Percentiles rank a stretch among this genome's conserved stretches.
Conservation (phyloP, 1,140 invertebrate species). For the Plutomurus gul region DNA sequence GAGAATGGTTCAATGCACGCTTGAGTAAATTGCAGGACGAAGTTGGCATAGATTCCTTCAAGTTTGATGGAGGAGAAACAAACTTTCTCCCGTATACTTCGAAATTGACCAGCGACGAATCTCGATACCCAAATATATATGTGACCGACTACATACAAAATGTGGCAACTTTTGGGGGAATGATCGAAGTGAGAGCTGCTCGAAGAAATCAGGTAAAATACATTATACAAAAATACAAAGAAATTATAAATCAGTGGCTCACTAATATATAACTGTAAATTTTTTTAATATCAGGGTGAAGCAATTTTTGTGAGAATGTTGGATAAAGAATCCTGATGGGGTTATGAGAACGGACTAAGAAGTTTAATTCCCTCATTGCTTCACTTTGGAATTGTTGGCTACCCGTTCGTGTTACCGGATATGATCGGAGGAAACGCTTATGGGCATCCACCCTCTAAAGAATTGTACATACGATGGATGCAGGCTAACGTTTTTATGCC, state of each 20-base stretch:
- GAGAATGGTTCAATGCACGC: slow-evolving; percentile 72
- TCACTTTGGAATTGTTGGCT: slow-evolving; percentile 59
- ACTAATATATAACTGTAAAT: neutral
- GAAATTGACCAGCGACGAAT: slow-evolving; percentile 60
- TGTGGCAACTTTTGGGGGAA: slow-evolving; percentile 67
- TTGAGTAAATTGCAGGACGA: slow-evolving; percentile 65
- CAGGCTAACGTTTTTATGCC: slow-evolving; percentile 78
- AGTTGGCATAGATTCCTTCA: slow-evolving; percentile 80
- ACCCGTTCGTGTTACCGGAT: slow-evolving; percentile 67
- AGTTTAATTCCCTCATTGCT: slow-evolving; percentile 59
- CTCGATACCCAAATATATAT: slow-evolving; percentile 65
- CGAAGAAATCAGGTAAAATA: slow-evolving; percentile 59
- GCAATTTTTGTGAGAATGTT: slow-evolving; percentile 72
- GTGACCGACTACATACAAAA: slow-evolving; percentile 69
- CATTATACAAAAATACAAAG: too few relatives aligned
- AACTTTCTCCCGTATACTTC: slow-evolving; percentile 63
- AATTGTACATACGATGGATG: slow-evolving; percentile 84
- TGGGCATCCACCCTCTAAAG: slow-evolving; percentile 63
- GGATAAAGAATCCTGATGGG: slow-evolving; percentile 81
- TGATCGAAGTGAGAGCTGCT: slow-evolving; percentile 73
- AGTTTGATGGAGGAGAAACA: slow-evolving; percentile 90
- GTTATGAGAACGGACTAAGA: slow-evolving; percentile 71
- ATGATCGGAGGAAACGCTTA: slow-evolving; percentile 86
- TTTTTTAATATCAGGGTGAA: neutral
- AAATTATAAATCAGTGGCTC: too few relatives aligned